Evolutionary conservation across 2,888 invertebrate species (phyloP).

Genomic region (Cataglyphis cursor): DNA sequence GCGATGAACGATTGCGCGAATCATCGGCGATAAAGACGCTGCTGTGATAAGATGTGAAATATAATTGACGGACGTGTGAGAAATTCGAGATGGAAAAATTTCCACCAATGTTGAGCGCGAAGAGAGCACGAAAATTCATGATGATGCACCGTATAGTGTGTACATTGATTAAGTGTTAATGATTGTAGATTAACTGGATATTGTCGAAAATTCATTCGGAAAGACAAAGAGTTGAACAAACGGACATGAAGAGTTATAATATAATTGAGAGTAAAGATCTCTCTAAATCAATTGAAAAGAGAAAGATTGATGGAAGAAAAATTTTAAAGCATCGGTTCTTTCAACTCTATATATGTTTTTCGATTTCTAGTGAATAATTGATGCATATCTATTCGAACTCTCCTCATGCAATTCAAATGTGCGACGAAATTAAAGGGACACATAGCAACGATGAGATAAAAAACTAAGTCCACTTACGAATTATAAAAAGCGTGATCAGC

Average conservation of each 20-base stretch:
- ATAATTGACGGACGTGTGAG: background rate
- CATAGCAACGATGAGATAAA: background rate
- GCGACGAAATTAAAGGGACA: background rate
- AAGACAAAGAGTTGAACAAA: background rate
- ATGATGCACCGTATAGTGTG: background rate
- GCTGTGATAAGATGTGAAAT: background rate
- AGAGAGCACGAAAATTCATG: conserved; percentile 3
- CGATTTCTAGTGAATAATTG: background rate
- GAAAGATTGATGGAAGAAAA: background rate
- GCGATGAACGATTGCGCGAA: background rate
- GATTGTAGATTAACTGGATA: background rate
- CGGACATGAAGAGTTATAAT: background rate
- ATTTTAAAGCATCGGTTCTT: background rate
- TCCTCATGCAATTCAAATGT: background rate
- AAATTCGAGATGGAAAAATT: conserved; percentile 8
- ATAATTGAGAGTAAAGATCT: background rate
- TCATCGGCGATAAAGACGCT: background rate
- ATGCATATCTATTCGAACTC: conserved; percentile 21
- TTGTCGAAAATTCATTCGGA: background rate
- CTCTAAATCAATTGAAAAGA: background rate
- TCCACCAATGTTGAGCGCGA: background rate
- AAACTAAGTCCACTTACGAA: background rate
- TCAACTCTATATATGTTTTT: background rate
- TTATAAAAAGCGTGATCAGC: background rate
- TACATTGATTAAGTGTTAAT: background rate